phyloP scores from a whole-genome alignment of 1,140 invertebrate genomes.

The Hetaerina americana region DNA sequence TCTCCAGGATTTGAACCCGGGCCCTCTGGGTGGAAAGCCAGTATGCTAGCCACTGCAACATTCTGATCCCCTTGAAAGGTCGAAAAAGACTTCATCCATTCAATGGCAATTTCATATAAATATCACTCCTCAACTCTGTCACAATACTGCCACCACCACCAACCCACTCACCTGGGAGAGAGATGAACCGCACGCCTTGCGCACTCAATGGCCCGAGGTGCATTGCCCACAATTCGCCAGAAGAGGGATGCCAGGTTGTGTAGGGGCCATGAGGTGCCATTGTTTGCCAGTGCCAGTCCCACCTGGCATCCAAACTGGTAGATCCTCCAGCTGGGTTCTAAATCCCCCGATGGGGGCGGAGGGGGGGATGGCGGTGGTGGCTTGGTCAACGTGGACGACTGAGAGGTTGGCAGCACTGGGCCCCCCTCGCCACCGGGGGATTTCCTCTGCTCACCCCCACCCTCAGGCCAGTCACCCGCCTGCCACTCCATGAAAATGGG shows the following conservation, averaged over 20 bases:
- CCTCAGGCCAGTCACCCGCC: too few species aligned
- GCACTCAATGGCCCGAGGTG: slow-evolving; percentile 67
- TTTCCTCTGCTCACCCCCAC: too few species aligned
- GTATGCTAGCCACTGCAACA: too few species aligned
- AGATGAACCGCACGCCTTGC: slow-evolving; percentile 60
- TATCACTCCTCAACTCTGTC: too few species aligned
- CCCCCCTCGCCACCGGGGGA: not conserved
- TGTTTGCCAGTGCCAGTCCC: slow-evolving; percentile 46
- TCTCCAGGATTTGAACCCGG: too few species aligned
- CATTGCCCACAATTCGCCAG: slow-evolving; percentile 69
- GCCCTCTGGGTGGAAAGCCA: too few species aligned
- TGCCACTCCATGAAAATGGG: not conserved
- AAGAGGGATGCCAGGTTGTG: slow-evolving; percentile 74
- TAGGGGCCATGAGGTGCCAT: slow-evolving; percentile 69
- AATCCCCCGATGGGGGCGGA: not conserved
- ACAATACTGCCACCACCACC: too few species aligned
- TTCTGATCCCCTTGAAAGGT: too few species aligned
- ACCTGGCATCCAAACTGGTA: slow-evolving; percentile 53
- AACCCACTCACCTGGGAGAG: slow-evolving; percentile 51
- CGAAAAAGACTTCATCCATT: too few species aligned
- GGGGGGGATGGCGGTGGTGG: not conserved
- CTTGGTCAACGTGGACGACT: not conserved
- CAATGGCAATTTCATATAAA: too few species aligned
- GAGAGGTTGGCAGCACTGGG: not conserved
- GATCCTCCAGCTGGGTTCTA: slow-evolving; percentile 38